Conservation (phyloP, 2,113 vertebrate species). For the Tautogolabrus adspersus region DNA sequence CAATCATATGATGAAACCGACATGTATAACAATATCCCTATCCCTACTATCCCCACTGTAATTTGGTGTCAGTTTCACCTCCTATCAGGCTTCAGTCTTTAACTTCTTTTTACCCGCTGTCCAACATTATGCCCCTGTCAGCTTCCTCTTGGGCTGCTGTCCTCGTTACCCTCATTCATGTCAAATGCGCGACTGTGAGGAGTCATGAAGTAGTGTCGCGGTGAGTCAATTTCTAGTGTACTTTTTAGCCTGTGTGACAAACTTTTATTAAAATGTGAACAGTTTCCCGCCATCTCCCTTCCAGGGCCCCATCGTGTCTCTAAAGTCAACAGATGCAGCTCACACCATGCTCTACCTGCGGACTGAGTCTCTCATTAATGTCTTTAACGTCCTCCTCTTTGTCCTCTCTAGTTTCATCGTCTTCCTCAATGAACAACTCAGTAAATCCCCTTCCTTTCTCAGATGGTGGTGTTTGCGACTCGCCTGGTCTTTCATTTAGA, state of each 20-base stretch:
- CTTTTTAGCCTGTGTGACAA: neutral
- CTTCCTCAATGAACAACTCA: constrained; percentile 91
- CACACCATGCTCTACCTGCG: constrained; percentile 88
- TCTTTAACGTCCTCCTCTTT: constrained; percentile 57
- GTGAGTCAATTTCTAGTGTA: too few species aligned
- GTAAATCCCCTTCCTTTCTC: constrained; percentile 73
- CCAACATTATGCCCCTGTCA: too few species aligned
- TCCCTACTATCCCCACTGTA: too few species aligned
- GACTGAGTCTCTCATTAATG: constrained; percentile 73
- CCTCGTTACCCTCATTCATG: too few species aligned
- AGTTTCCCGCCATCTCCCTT: constrained; percentile 45
- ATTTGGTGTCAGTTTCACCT: too few species aligned
- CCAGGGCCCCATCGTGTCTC: neutral
- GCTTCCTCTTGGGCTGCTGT: too few species aligned
- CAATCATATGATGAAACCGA: too few species aligned
- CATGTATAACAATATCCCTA: too few species aligned
- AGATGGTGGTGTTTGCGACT: constrained; percentile 42
- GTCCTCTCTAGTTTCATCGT: constrained; percentile 80
- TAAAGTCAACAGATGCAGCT: constrained; percentile 23
- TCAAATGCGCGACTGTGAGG: too few species aligned
- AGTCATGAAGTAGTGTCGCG: too few species aligned
- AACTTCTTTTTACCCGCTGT: too few species aligned
- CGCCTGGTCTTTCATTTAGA: constrained; percentile 45
- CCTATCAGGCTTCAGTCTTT: too few species aligned
- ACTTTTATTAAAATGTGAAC: neutral